phyloP scores from a whole-genome alignment of 30 jellyfish, hydroid and myxozoan genomes.

The Phacellophora camtschatica region DNA sequence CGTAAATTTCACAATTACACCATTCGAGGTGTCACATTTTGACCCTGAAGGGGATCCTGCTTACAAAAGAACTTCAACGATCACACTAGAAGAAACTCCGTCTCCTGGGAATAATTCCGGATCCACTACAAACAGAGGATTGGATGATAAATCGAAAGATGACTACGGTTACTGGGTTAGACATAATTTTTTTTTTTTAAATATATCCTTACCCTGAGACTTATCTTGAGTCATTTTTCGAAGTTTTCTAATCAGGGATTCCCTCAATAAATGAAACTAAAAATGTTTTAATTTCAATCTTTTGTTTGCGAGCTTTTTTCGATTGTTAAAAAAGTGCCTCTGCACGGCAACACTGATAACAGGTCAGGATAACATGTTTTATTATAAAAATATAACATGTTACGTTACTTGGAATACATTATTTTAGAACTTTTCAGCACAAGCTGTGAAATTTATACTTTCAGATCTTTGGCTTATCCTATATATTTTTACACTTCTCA shows the following conservation, averaged over 20 bases:
- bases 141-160: slow-evolving; percentile 14
- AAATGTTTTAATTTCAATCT: too few species aligned
- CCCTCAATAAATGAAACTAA: too few species aligned
- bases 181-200: not conserved
- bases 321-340: not conserved
- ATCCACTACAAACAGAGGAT: not conserved
- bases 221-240: not conserved
- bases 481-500: too few species aligned
- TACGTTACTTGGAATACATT: too few species aligned
- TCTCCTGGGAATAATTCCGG: not conserved
- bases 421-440: too few species aligned
- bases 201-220: not conserved
- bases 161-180: slow-evolving; percentile 40
- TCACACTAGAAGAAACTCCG: slow-evolving; percentile 25
- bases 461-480: too few species aligned
- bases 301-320: not conserved
- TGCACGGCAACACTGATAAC: not conserved
- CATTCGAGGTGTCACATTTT: too few species aligned
- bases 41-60: slow-evolving; percentile 1
- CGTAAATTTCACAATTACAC: too few species aligned
- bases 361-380: not conserved
- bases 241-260: not conserved
- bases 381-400: not conserved
- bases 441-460: too few species aligned
- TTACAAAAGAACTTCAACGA: slow-evolving; percentile 58